Percentiles rank a stretch among this genome's conserved stretches.
These are phyloP conservation scores for Melopsittacus undulatus DNA, from an alignment of 2,797 vertebrate genomes.

Conservation along the genomic window DNA sequence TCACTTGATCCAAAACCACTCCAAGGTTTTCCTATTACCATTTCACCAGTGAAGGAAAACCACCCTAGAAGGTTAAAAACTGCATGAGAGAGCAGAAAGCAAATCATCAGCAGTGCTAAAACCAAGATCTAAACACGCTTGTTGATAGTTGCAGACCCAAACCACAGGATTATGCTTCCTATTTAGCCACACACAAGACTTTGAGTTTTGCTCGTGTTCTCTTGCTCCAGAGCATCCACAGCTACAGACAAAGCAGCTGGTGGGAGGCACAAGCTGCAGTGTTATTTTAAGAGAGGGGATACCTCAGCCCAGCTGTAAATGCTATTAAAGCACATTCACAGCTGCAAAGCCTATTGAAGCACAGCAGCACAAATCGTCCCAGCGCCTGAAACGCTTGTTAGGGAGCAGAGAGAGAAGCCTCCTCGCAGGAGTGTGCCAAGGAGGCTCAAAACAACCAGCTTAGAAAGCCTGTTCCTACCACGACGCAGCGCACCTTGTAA, in stretches of 20 bases:
- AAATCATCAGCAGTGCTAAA: neutral
- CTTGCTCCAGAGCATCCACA: neutral
- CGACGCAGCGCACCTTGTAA: neutral
- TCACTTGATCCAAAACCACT: neutral
- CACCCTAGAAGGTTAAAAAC: neutral
- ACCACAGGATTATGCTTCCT: neutral
- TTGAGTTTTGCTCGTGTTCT: neutral
- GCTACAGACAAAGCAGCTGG: neutral
- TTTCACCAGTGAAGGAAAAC: neutral
- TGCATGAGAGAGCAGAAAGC: neutral
- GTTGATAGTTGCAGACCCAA: neutral
- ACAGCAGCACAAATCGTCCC: neutral
- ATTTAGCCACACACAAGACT: neutral
- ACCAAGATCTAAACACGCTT: neutral
- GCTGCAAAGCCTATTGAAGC: conserved; percentile 36
- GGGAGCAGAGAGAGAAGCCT: neutral
- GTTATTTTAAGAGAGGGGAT: conserved; percentile 10
- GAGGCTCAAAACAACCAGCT: neutral
- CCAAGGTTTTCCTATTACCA: neutral
- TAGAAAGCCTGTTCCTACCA: neutral
- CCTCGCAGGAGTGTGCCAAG: neutral
- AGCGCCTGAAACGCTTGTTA: neutral
- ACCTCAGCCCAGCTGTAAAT: conserved; percentile 45
- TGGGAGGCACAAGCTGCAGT: neutral
- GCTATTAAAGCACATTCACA: conserved; percentile 10